Percentiles rank a stretch among this genome's conserved stretches.
These are phyloP conservation scores for Callithrix jacchus DNA, from an alignment of 2,113 vertebrate genomes.

Conservation along the genomic window DNA sequence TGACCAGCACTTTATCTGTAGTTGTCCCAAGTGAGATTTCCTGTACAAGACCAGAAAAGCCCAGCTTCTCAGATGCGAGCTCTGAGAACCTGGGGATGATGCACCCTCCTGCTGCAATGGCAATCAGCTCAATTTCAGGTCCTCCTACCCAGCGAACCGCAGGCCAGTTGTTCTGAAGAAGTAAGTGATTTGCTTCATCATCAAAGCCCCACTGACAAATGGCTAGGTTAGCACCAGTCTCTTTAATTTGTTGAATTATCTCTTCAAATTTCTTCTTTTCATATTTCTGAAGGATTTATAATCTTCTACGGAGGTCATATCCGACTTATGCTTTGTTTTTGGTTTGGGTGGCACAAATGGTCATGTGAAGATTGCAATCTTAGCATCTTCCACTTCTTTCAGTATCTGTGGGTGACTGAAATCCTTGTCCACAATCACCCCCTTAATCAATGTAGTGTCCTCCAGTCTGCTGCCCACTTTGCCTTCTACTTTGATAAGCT, in stretches of 20 bases:
- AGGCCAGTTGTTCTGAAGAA: constrained; percentile 84
- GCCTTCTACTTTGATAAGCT: constrained; percentile 98
- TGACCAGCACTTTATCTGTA: constrained; percentile 97
- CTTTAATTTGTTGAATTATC: constrained; percentile 97
- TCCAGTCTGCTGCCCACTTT: constrained; percentile 98
- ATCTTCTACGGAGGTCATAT: constrained; percentile 96
- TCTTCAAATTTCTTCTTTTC: constrained; percentile 80
- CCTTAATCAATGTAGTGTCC: constrained; percentile 96
- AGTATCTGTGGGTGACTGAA: constrained; percentile 99
- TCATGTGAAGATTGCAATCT: no score
- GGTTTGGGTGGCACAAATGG: no score
- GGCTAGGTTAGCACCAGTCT: constrained; percentile 94
- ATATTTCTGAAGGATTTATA: constrained; percentile 95
- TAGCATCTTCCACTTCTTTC: constrained; percentile 85
- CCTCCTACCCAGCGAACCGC: constrained; percentile 98
- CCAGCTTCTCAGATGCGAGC: constrained; percentile 94
- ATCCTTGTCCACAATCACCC: constrained; percentile 97
- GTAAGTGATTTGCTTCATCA: constrained; percentile 93
- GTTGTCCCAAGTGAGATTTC: constrained; percentile 83
- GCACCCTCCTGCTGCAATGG: constrained; percentile 96
- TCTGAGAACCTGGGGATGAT: constrained; percentile 96
- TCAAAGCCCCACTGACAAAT: constrained; percentile 99
- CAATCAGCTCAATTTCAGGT: constrained; percentile 95
- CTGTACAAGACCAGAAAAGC: constrained; percentile 90
- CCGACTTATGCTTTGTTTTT: constrained; percentile 89